phyloP scores from a whole-genome alignment of 1,140 invertebrate genomes.

The Aphelenchoides fujianensis region DNA sequence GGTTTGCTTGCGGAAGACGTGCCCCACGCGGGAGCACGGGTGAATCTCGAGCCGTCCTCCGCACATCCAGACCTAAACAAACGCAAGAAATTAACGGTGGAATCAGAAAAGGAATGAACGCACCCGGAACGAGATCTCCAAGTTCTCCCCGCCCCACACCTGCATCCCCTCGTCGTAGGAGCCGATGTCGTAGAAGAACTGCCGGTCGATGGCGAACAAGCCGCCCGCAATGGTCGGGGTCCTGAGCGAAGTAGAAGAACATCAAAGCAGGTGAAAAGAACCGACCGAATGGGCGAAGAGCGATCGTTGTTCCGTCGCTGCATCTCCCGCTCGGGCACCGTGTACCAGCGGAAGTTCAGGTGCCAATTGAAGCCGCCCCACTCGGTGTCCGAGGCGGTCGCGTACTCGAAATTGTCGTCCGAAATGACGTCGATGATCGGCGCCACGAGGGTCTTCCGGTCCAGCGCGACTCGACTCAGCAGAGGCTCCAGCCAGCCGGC shows the following conservation, averaged over 20 bases:
- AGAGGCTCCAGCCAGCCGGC: constrained; percentile 81
- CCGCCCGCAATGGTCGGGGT: constrained; percentile 30
- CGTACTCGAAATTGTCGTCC: constrained; percentile 88
- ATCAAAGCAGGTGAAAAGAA: no score
- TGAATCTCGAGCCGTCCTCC: constrained; percentile 88
- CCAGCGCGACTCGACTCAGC: constrained; percentile 72
- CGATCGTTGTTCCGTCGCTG: constrained; percentile 15
- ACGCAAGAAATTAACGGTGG: no score
- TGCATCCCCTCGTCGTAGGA: constrained; percentile 96
- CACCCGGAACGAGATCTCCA: constrained; percentile 67
- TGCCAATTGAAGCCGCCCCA: constrained; percentile 97
- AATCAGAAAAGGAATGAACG: no score
- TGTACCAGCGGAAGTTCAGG: constrained; percentile 84
- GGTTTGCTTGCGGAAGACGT: constrained; percentile 82
- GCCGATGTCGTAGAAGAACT: constrained; percentile 27
- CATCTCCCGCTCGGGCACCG: constrained; percentile 19
- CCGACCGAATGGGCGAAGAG: no score
- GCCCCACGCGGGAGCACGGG: constrained; percentile 83
- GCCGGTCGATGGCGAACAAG: constrained; percentile 20
- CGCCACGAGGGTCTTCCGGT: constrained; percentile 74
- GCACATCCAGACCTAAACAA: constrained; percentile 85
- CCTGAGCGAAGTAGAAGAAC: no score
- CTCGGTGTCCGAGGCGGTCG: constrained; percentile 80
- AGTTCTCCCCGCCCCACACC: constrained; percentile 85
- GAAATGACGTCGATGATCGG: constrained; percentile 90